These are phyloP conservation scores for Laothoe populi DNA, from an alignment of 2,888 invertebrate species.

Conservation along the genomic window DNA sequence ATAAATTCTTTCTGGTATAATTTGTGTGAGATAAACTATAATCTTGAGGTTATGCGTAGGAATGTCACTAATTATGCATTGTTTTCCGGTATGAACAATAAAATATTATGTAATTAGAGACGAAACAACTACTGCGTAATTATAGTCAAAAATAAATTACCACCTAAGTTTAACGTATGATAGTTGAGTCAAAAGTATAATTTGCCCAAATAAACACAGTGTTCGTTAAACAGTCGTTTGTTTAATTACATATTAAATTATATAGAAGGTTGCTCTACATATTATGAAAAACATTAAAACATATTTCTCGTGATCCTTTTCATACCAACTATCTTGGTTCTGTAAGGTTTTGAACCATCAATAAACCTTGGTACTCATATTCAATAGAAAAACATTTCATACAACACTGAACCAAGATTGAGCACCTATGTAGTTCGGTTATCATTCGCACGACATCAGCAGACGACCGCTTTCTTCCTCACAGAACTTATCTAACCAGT, in stretches of 20 bases:
- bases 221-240: not conserved
- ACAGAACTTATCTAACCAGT: constrained; percentile 30
- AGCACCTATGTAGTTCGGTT: not conserved
- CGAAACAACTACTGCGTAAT: constrained; percentile 6
- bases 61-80: constrained; percentile 21
- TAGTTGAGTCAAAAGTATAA: not conserved
- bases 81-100: constrained; percentile 15
- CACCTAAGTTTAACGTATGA: not conserved
- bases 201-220: not conserved
- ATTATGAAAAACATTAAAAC: too few relatives aligned
- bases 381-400: not conserved
- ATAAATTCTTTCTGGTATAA: constrained; percentile 16
- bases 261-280: not conserved
- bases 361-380: too few relatives aligned
- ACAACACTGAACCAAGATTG: constrained; percentile 6
- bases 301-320: too few relatives aligned
- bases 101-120: constrained; percentile 8
- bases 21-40: constrained; percentile 1
- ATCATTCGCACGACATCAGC: constrained; percentile 28
- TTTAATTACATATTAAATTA: not conserved
- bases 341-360: too few relatives aligned
- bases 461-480: constrained; percentile 40
- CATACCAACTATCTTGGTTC: too few relatives aligned
- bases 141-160: not conserved
- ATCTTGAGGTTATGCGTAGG: constrained; percentile 9